Base-by-base conservation (phyloP, 2,797 vertebrate genomes). In the Alosa sapidissima region DNA sequence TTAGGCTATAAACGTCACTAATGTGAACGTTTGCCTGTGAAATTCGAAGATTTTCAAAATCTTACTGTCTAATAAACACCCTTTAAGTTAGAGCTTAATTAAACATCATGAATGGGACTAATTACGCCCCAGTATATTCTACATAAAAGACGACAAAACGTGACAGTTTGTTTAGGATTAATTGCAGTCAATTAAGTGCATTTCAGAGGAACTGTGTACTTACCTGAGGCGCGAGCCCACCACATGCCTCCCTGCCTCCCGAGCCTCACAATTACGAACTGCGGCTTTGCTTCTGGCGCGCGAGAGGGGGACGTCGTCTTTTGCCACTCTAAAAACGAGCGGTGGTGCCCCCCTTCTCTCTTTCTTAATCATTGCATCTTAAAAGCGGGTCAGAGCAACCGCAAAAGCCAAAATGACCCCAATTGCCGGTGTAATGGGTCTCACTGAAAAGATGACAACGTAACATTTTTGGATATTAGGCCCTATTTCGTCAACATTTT, bases 291-390 rank as follows among this genome's bases (percentile, higher is more conserved):
- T 89, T 91, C 93, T 90, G 92, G 92, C 90, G 93, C 91, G 87
- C 92, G 89, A 91, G 87, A 89, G 90, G 89, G 33, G 85, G 75
- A 78, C 72, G 89, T 81, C 88, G 88, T 84, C 86, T 84, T 85
- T 51, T 88, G 84, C 82, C 84, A 90, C 94, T 96, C 91, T 87
- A 60, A 83, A 88, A 86, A 87, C 88, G 96, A 95, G 94, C 93
- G 92, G 95, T 94, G 94, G 95, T 96, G 95, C 96, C 97, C 96
- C 96, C 96, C 96, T 94, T 96, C 96, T 97, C 95, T 94, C 93
- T 92, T 91, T 93, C 91, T 91, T 93, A 93, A 95, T 95, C 94
- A 94, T 92, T 95, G 95, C 86, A 72, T 84, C 81, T 78, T 58
- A 41, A 88, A 89, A 88, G 41, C 83, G 81, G 87, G 85, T 89